A percentile compares a stretch with the other conserved stretches of the same genome.
These are phyloP conservation scores for Rapana venosa DNA, from an alignment of 2,888 invertebrate genomes.

Conservation along the genomic window DNA sequence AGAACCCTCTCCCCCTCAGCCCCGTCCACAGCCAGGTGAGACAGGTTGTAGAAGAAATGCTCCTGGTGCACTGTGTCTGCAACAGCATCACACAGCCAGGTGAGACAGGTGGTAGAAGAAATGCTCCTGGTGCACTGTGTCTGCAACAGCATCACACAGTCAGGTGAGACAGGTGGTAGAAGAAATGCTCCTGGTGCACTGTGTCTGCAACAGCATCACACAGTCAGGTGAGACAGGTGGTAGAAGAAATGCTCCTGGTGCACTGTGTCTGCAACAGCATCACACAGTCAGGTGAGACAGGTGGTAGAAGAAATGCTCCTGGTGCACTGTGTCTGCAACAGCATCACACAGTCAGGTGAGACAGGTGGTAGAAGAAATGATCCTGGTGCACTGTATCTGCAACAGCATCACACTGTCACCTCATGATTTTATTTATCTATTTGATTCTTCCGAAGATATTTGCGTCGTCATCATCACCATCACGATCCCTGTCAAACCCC, in stretches of 20 bases:
- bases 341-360: constrained; percentile 58
- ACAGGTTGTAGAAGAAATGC: constrained; percentile 74
- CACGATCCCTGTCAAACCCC: no score
- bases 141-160: constrained; percentile 52
- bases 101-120: constrained; percentile 74
- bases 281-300: constrained; percentile 61
- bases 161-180: constrained; percentile 72
- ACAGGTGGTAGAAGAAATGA: constrained; percentile 74
- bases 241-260: constrained; percentile 73
- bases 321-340: constrained; percentile 64
- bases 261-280: constrained; percentile 58
- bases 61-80: constrained; percentile 67
- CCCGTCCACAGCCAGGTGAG: constrained; percentile 54
- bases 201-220: constrained; percentile 58
- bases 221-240: constrained; percentile 67
- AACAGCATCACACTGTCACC: constrained; percentile 36
- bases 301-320: constrained; percentile 74
- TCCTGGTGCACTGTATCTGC: constrained; percentile 67
- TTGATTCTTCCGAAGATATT: no score
- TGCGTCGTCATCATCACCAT: no score
- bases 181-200: constrained; percentile 69
- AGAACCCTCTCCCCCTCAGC: constrained; percentile 63
- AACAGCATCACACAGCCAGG: constrained; percentile 48
- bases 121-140: constrained; percentile 67
- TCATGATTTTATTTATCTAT: no score